Evolutionary conservation across 2,888 invertebrate genomes (phyloP).

Genomic region (Electrophaes corylata): DNA sequence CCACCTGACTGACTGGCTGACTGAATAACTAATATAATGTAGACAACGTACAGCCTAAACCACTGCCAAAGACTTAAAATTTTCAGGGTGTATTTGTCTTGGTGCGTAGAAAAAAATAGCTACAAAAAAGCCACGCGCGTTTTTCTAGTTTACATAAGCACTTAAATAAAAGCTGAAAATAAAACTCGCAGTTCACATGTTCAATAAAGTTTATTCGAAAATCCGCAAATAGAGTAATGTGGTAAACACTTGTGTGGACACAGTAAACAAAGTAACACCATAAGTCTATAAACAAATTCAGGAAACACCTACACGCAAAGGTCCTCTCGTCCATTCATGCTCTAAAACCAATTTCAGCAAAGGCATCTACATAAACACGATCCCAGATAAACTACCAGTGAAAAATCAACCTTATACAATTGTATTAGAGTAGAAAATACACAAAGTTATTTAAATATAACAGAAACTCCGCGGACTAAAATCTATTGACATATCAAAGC

Average conservation of each 20-base stretch:
- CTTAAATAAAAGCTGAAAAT: not conserved
- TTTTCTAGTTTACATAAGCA: too few relatives aligned
- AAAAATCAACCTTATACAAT: conserved; percentile 1
- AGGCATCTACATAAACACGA: conserved; percentile 11
- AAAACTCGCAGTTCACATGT: not conserved
- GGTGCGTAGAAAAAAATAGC: too few relatives aligned
- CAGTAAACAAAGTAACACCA: conserved; percentile 5
- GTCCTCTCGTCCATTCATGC: conserved; percentile 25
- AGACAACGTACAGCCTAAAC: too few relatives aligned
- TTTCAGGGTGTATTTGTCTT: too few relatives aligned
- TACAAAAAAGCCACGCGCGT: too few relatives aligned
- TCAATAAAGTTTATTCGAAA: not conserved
- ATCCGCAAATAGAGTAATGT: not conserved
- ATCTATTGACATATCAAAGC: conserved; percentile 12
- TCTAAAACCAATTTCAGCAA: conserved; percentile 32
- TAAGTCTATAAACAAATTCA: conserved; percentile 14
- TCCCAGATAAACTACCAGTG: not conserved
- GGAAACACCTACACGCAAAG: conserved; percentile 15
- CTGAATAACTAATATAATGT: too few relatives aligned
- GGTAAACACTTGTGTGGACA: not conserved
- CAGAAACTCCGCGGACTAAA: not conserved
- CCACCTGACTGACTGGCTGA: too few relatives aligned
- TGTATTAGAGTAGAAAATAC: not conserved
- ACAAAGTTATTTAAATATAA: not conserved
- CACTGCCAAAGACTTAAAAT: too few relatives aligned